Base-by-base conservation (phyloP, 2,888 invertebrate species). In the Plusia festucae region DNA sequence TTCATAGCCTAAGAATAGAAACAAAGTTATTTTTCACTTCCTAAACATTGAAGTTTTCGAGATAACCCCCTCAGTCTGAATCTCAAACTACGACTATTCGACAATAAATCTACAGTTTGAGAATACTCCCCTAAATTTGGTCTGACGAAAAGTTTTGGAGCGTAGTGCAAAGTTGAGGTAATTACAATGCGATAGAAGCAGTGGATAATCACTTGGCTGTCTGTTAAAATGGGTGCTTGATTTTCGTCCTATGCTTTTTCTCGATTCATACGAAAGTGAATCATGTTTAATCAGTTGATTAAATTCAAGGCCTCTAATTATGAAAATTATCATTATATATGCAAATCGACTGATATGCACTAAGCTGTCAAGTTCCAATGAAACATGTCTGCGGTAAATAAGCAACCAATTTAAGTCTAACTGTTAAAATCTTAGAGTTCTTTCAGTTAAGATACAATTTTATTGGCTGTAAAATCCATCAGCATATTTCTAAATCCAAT, bases 31-130 rank as follows among this genome's bases (percentile, higher is more conserved):
- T 49, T 49, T 49, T 64, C 6, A 68, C 68, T 44, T 72, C 58
- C 52, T 60, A 53, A 60, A 66, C 53, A 60, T 57, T 52, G 62
- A 66, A 68, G 63, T 68, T 67, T 53, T 62, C 51, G 51, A 27
- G 32, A 27, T 60, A 77, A 71, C 61, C 69, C 70, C 68, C 64
- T n/a, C 65, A 68, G 65, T 66, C 22, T 51, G n/a, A 59, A 73
- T 70, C 73, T 68, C 63, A 62, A 73, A 68, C 58, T 58, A 27
- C 53, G 65, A 70, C 40, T 62, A 40, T 57, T 77, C 22, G 8
- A 55, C 52, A 67, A 69, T 71, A 57, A 44, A 54, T 40, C 62
- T 13, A 20, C 58, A 56, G 34, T 73, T 73, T 60, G 52, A 65
- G 58, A 66, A 64, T 46, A 63, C 20, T 11, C 56, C 27, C 32